Base-by-base conservation (phyloP, 2,797 vertebrate genomes). In the Pygocentrus nattereri region DNA sequence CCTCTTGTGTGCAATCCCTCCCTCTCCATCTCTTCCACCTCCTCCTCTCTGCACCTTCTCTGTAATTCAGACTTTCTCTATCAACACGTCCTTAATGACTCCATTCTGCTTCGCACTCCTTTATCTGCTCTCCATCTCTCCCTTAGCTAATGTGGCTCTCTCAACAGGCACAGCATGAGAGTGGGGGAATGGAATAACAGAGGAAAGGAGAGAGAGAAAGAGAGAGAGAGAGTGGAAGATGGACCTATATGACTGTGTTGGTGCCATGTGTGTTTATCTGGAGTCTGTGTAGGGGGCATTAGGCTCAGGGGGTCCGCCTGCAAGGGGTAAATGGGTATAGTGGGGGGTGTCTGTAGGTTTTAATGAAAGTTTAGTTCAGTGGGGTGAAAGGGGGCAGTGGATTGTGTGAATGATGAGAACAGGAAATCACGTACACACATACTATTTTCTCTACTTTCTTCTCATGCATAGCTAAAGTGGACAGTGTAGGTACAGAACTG, bases 11-110 rank as follows among this genome's bases (percentile, higher is more conserved):
- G 64, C 58, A 56, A 34, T 41, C 56, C 47, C 54, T 49, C 44
- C 41, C 13, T 23, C 38, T 27, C 56, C 44, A 23, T n/a, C 44
- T 67, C 44, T 27, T 23, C 50, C 50, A 30, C 23, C 62, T 23
- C 41, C 50, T 56, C 23, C 62, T 25, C 49, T 70, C 80, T 82
- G 52, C 68, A 59, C 44, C 58, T 64, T 74, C 67, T 31, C 52
- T 78, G 80, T 84, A 82, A 85, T 86, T 88, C 71, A 81, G 82
- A 70, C 67, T 76, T 71, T 76, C 77, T 90, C 88, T 81, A 87
- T 89, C 87, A 90, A 83, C 88, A 87, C 86, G 25, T 84, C 61
- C 78, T 87, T 88, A 90, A 90, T 89, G 87, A 88, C 81, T 83
- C 80, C 80, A 77, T 86, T 87, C 86, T 82, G 78, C 72, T 54